A percentile compares a stretch with the other conserved stretches of the same genome.
Conservation (phyloP, 2,888 invertebrate species). For the Stictocephala bisonia region DNA sequence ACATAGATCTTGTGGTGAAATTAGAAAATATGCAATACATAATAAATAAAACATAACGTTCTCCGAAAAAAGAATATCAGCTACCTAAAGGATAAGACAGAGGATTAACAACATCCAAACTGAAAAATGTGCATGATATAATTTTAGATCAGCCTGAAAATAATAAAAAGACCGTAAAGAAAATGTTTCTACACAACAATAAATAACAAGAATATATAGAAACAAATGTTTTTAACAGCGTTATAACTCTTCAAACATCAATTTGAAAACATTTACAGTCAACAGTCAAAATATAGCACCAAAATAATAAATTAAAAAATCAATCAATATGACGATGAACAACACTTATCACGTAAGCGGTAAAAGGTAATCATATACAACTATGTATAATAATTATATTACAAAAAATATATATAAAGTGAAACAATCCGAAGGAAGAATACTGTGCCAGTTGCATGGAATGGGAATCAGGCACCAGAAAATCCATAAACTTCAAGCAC, state of each 20-base stretch:
- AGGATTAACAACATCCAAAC: no score
- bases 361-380: slow-evolving; percentile 15
- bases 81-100: no score
- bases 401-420: slow-evolving; percentile 33
- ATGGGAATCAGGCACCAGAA: slow-evolving; percentile 55
- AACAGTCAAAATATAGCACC: slow-evolving; percentile 23
- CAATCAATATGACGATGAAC: not conserved
- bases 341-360: slow-evolving; percentile 11
- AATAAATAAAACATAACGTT: no score
- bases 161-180: no score
- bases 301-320: slow-evolving; percentile 22
- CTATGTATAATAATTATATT: slow-evolving; percentile 28
- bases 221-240: slow-evolving; percentile 15
- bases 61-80: no score
- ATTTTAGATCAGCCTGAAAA: no score
- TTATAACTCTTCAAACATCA: not conserved
- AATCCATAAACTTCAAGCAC: slow-evolving; percentile 97
- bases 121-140: no score
- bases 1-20: no score
- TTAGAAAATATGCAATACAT: no score
- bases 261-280: slow-evolving; percentile 1
- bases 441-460: slow-evolving; percentile 31
- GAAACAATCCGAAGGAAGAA: slow-evolving; percentile 28
- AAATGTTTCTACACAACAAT: no score
- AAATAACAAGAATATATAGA: not conserved